These are phyloP conservation scores for Apodemia zela DNA, from an alignment of 2,888 invertebrate genomes.

Conservation along the genomic window DNA sequence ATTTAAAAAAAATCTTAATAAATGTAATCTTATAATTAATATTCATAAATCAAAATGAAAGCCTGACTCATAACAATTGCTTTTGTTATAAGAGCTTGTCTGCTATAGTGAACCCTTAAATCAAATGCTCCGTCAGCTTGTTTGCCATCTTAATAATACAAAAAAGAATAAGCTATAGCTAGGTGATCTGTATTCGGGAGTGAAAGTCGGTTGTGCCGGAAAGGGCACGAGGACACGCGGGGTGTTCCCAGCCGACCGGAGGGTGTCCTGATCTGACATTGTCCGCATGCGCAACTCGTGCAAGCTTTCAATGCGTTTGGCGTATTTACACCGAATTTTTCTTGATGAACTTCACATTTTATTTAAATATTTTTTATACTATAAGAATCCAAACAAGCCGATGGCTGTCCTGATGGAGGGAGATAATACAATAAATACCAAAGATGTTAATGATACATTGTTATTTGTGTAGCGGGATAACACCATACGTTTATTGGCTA, in stretches of 20 bases:
- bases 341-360: too few species aligned
- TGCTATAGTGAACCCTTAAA: not conserved
- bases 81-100: too few species aligned
- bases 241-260: constrained; percentile 28
- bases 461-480: too few species aligned
- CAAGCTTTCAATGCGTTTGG: constrained; percentile 40
- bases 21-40: too few species aligned
- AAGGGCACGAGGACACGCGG: constrained; percentile 71
- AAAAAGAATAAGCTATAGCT: not conserved
- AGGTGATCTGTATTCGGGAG: constrained; percentile 45
- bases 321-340: constrained; percentile 44
- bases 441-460: too few species aligned
- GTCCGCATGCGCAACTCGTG: constrained; percentile 54
- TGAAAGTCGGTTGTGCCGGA: constrained; percentile 66
- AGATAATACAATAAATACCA: too few species aligned
- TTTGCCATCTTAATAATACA: not conserved
- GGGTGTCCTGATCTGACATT: constrained; percentile 34
- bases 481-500: too few species aligned
- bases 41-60: not conserved
- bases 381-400: too few species aligned
- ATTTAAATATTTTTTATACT: too few species aligned
- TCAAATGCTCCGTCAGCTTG: not conserved
- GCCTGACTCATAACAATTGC: not conserved
- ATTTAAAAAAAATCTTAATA: too few species aligned
- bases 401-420: too few species aligned